Evolutionary conservation across 2,797 vertebrate species (phyloP), one percentile per base, ranked within the genome.

Genomic region (Acipenser oxyrinchus): DNA sequence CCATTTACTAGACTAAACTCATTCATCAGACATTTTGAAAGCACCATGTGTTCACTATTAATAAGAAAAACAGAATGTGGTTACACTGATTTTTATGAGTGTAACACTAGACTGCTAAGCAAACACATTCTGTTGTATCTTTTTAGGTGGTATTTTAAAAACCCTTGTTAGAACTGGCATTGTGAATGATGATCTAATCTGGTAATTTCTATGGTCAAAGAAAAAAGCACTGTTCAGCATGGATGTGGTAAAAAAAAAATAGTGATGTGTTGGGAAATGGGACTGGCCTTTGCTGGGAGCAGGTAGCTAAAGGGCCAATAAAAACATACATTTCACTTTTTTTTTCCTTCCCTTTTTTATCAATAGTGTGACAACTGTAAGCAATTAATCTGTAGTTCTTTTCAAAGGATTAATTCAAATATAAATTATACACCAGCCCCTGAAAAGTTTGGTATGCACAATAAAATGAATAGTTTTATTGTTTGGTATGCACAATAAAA

Each of bases 131-230:
- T n/a, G 15, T n/a, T 58, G 55, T 58, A 58, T 58, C 51, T 11
- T 58, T 58, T 58, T n/a, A 58, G 55, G 55, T n/a, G 12, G 55
- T 53, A 53, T 53, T 53, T 53, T 8, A 53, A 58, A 58, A 11
- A 37, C 7, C 15, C n/a, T 58, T n/a, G 55, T 58, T 58, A n/a
- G 55, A 58, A 58, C 55, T 58, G 55, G 55, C 55, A 58, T n/a
- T 7, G 15, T 58, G 15, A 2, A 11, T 7, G 12, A 58, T 58
- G n/a, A 58, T 58, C 55, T 58, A 58, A 58, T 58, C 2, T n/a
- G 12, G 10, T 58, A 6, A 58, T 58, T 58, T 58, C 55, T n/a
- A 7, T 58, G 10, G 7, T n/a, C 55, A 58, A n/a, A 58, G 55
- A 11, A 58, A 12, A 53, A 53, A 53, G 9, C 52, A 53, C 51